These are phyloP conservation scores for Agapornis canus DNA, from an alignment of 2,797 vertebrate species.

Conservation along the genomic window DNA sequence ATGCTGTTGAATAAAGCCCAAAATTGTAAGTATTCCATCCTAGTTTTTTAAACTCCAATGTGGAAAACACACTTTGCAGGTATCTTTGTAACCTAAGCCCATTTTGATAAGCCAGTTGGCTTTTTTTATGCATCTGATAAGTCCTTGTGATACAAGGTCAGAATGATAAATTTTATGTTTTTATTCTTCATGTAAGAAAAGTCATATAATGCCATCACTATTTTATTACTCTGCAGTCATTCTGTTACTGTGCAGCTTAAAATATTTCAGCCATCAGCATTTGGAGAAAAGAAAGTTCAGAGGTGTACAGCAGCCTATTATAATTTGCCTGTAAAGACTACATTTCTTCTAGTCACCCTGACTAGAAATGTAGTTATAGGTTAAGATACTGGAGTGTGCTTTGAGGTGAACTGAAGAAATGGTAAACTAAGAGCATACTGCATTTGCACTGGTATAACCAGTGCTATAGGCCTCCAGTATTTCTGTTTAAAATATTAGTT, in stretches of 20 bases:
- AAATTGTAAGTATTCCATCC: background rate
- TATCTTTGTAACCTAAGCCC: background rate
- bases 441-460: background rate
- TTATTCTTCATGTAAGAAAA: slow-evolving; percentile 4
- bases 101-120: background rate
- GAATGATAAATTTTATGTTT: slow-evolving; percentile 26
- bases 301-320: background rate
- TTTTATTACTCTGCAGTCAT: slow-evolving; percentile 30
- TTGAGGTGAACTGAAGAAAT: background rate
- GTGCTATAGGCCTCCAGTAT: background rate
- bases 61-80: background rate
- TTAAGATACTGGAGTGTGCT: background rate
- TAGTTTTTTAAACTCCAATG: background rate
- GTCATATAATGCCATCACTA: background rate
- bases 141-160: background rate
- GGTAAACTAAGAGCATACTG: background rate
- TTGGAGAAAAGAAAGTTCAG: background rate
- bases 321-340: background rate
- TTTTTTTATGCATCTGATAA: background rate
- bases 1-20: background rate
- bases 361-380: background rate
- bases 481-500: background rate
- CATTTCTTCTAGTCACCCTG: background rate
- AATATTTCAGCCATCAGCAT: background rate
- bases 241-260: background rate